Evolutionary conservation across 2,113 vertebrate species (phyloP).

Genomic region (Nanorana parkeri): DNA sequence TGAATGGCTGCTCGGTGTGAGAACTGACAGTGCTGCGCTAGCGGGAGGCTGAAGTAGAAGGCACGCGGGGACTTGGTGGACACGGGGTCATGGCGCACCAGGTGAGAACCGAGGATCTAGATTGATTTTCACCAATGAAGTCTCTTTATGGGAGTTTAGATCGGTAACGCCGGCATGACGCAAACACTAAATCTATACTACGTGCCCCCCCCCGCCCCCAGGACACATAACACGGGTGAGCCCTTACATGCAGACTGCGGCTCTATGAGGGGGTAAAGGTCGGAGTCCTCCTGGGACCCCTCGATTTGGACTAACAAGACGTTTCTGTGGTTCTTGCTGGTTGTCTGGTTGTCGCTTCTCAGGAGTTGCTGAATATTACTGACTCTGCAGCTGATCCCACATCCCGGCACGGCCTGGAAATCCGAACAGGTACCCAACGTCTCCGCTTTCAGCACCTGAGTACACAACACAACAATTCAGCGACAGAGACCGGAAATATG

Average conservation of each 20-base stretch:
- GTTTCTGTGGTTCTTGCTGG: constrained; percentile 84
- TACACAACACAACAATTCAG: background rate
- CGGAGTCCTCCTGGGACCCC: constrained; percentile 57
- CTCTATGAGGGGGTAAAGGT: constrained; percentile 82
- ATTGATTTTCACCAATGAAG: too few species aligned
- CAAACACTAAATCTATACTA: too few species aligned
- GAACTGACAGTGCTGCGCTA: too few species aligned
- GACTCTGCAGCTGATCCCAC: constrained; percentile 92
- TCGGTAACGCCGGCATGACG: too few species aligned
- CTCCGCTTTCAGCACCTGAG: constrained; percentile 85
- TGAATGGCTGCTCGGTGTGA: too few species aligned
- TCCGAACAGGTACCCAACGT: constrained; percentile 88
- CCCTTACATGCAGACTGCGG: constrained; percentile 80
- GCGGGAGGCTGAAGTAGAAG: too few species aligned
- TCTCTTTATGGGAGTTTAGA: too few species aligned
- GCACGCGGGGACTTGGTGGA: too few species aligned
- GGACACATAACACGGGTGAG: background rate
- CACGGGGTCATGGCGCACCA: too few species aligned
- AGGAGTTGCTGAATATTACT: constrained; percentile 85
- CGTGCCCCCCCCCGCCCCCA: too few species aligned
- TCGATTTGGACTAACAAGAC: constrained; percentile 85
- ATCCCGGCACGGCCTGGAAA: constrained; percentile 94
- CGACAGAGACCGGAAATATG: too few species aligned
- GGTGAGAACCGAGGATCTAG: too few species aligned
- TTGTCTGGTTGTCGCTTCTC: constrained; percentile 73